These are phyloP conservation scores for Trigoniulus corallinus DNA, from an alignment of 1,140 invertebrate species.

Conservation along the genomic window DNA sequence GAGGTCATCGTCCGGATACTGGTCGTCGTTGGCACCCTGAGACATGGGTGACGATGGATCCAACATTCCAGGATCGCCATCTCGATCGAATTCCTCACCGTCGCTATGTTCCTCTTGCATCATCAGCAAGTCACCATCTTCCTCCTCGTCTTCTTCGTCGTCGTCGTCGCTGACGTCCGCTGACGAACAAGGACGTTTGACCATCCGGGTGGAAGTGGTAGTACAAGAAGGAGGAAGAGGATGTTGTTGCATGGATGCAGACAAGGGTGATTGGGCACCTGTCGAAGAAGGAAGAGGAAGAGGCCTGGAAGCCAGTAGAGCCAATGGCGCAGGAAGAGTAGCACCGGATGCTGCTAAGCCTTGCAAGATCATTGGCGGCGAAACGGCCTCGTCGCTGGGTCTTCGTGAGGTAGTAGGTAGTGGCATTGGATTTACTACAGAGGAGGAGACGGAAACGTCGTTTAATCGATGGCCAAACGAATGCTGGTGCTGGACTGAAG, in stretches of 20 bases:
- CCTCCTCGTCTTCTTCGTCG: constrained; percentile 15
- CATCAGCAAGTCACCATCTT: constrained; percentile 22
- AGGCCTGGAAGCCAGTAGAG: neutral
- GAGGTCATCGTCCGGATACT: constrained; percentile 7
- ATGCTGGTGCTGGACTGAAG: too few species aligned
- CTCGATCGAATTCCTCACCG: constrained; percentile 33
- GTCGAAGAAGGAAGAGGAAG: neutral
- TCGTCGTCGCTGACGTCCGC: constrained; percentile 14
- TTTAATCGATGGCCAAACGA: too few species aligned
- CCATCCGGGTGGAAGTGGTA: neutral
- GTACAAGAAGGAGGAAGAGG: neutral
- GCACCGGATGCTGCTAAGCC: too few species aligned
- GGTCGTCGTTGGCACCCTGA: constrained; percentile 7
- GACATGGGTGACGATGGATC: constrained; percentile 10
- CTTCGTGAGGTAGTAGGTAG: too few species aligned
- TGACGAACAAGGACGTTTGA: neutral
- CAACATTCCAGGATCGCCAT: constrained; percentile 27
- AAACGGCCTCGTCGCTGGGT: too few species aligned
- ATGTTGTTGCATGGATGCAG: too few species aligned
- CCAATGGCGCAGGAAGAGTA: neutral
- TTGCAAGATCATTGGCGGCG: too few species aligned
- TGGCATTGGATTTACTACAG: too few species aligned
- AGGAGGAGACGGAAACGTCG: too few species aligned
- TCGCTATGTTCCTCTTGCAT: constrained; percentile 35
- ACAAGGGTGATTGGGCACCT: neutral